phyloP scores from a whole-genome alignment of 2,113 vertebrate genomes.

The Lophotis ruficrista region DNA sequence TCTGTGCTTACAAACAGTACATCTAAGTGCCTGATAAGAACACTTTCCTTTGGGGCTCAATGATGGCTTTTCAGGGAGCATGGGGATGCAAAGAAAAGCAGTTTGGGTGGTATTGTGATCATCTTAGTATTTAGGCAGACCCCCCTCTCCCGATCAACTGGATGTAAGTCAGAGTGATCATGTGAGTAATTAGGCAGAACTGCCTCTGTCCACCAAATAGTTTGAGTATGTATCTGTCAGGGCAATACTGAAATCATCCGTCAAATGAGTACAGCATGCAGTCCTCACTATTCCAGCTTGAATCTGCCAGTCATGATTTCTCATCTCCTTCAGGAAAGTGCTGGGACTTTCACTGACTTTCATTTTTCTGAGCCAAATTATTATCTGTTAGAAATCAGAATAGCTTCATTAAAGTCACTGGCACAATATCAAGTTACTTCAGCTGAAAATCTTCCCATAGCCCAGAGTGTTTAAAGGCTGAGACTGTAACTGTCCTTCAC shows the following conservation, averaged over 20 bases:
- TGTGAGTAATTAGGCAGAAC: neutral
- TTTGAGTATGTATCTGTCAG: neutral
- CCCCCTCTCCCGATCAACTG: neutral
- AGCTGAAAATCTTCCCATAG: neutral
- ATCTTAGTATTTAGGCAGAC: neutral
- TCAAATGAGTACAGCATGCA: neutral
- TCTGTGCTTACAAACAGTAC: neutral
- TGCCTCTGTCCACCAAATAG: neutral
- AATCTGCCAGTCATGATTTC: conserved; percentile 35
- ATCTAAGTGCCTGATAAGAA: neutral
- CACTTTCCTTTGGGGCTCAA: neutral
- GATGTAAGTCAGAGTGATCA: neutral
- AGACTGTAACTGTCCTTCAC: neutral
- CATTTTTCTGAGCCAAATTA: conserved; percentile 7
- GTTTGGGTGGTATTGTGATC: neutral
- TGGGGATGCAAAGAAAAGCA: neutral
- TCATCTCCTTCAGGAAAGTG: neutral
- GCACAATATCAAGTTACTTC: neutral
- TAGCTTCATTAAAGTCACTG: conserved; percentile 14
- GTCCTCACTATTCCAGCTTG: neutral
- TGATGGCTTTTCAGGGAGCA: neutral
- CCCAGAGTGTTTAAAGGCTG: neutral
- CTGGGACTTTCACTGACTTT: neutral
- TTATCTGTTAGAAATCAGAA: conserved; percentile 38
- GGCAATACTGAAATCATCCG: neutral